Base-by-base conservation (phyloP, 2,797 vertebrate genomes). In the Hylomyscus alleni region DNA sequence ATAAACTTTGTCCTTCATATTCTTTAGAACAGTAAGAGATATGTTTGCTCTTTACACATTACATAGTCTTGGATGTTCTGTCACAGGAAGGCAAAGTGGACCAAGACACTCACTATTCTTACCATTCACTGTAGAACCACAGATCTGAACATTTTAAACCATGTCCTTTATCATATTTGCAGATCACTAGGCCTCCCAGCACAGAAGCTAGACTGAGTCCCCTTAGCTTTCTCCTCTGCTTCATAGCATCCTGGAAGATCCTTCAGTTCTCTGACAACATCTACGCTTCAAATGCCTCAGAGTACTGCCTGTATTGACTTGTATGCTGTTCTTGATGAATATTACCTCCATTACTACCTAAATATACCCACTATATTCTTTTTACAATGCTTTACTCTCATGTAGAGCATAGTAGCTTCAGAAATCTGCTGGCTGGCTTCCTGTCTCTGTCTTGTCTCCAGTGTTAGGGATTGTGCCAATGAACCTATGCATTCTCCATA, bases 141-240 rank as follows among this genome's bases (percentile, higher is more conserved):
- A 65, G 29, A 82, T 60, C 73, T 85, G 26, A 95, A 88, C 7
- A 12, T 50, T 67, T 67, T 50, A 90, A 95, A 58, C 58, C 26
- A 54, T 22, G 34, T 76, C 54, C 34, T 34, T 19, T 69, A 15
- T 85, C 14, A 73, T 77, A 31, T 80, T 76, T 67, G 6, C 58
- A 82, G 58, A 58, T 90, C 76, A 84, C 72, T 76, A 52, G 44
- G 62, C 76, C 20, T 52, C 26, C 37, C 75, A 73, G 44, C 26
- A 40, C 3, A 58, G 37, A 89, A 44, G 58, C 0, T 34, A 19
- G 47, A 89, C 15, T 20, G 50, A 29, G 40, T 86, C 8, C 31
- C 67, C 20, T 60, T 9, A 54, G 54, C 8, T 37, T 14, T 52
- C 76, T 44, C 5, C 8, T 65, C 58, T 47, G 60, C 26, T 15